phyloP scores from a whole-genome alignment of 2,797 vertebrate species.

The Myotis myotis region DNA sequence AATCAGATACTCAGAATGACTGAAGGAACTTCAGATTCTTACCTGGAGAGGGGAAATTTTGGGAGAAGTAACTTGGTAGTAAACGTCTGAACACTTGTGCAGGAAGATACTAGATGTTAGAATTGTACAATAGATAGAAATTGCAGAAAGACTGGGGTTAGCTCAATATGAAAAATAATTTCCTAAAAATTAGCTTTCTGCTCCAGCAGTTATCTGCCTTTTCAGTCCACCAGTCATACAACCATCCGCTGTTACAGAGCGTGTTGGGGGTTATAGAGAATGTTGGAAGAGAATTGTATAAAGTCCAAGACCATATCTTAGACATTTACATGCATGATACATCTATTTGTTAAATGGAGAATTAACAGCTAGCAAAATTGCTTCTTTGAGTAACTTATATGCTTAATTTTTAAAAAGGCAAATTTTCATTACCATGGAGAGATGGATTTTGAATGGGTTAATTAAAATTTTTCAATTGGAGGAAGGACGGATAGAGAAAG shows the following conservation, averaged over 20 bases:
- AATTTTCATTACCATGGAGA: neutral
- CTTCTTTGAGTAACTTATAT: neutral
- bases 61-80: neutral
- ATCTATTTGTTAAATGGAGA: constrained; percentile 18
- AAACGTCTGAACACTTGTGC: neutral
- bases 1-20: neutral
- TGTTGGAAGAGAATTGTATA: neutral
- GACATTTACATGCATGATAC: neutral
- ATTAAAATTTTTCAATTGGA: constrained; percentile 2
- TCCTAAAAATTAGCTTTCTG: constrained; percentile 17
- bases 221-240: neutral
- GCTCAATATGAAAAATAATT: neutral
- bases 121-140: neutral
- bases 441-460: neutral
- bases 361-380: neutral
- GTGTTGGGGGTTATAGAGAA: neutral
- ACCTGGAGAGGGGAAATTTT: neutral
- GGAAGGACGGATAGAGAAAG: neutral
- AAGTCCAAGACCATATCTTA: neutral
- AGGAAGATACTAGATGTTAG: neutral
- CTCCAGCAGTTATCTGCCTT: neutral
- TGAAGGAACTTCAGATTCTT: neutral
- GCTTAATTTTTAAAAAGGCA: neutral
- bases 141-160: neutral
- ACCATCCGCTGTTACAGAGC: neutral